Base-by-base conservation (phyloP, 2,113 vertebrate species). In the Elgaria multicarinata region DNA sequence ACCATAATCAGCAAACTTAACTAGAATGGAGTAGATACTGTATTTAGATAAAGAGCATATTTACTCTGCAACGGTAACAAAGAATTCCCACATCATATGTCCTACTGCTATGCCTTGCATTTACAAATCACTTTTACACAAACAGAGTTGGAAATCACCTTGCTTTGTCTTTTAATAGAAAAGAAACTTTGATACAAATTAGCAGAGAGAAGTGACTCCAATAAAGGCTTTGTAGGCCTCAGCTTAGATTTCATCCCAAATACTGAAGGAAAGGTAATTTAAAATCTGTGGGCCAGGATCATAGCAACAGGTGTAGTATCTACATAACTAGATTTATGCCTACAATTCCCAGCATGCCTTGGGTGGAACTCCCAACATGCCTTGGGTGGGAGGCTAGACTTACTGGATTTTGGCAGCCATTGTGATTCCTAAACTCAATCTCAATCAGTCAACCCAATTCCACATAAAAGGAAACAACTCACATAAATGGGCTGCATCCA, bases 31-130 rank as follows among this genome's bases (percentile, higher is more conserved):
- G 46, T 50, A 89, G 88, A 89, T 89, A 84, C 58, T 84, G 88
- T 50, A 77, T 84, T 84, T 89, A 84, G 88, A 89, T 89, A 77
- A 89, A 89, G 72, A 44, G 81, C 81, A 77, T 89, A 89, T 89
- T 89, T 89, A 84, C 72, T 53, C 58, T 77, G 81, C 72, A 93
- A 78, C 0, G 0, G 0, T 36, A 6, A 2, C 2, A 88, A 36
- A 87, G 64, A 87, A 85, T 66, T 76, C 74, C 76, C 69, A 89
- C n/a, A 74, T 86, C 79, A 26, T 77, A 0, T 9, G 16, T 72
- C 26, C 44, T 77, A 31, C 2, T 46, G 39, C 28, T 87, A 53
- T 53, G 46, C 50, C 33, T 67, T 69, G 75, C 6, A 85, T 28
- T 39, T 53, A 66, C 0, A 83, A 46, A 31, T 4, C 4, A 90